A percentile compares a stretch with the other conserved stretches of the same genome.
Evolutionary conservation across 2,797 vertebrate genomes (phyloP).

Genomic region (Emys orbicularis): DNA sequence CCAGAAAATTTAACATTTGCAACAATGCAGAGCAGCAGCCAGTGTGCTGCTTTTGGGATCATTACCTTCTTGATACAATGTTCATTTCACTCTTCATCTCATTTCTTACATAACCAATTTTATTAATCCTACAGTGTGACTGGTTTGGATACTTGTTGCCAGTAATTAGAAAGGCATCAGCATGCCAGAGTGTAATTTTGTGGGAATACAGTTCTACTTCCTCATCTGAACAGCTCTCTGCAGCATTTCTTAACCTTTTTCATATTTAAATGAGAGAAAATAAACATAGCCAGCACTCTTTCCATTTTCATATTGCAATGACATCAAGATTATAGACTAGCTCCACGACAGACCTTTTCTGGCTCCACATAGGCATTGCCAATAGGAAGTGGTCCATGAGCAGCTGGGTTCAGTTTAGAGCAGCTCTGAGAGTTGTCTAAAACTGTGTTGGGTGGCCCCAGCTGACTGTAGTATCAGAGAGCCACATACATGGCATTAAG

Average conservation of each 20-base stretch:
- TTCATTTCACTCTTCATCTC: conserved; percentile 47
- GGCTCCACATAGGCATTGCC: not conserved
- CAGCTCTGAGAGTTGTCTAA: not conserved
- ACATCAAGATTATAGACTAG: not conserved
- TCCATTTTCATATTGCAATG: not conserved
- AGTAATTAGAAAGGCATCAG: conserved; percentile 59
- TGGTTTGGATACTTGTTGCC: conserved; percentile 47
- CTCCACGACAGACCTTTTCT: not conserved
- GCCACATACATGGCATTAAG: not conserved
- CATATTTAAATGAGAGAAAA: conserved; percentile 6
- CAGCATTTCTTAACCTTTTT: not conserved
- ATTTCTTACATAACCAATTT: conserved; percentile 49
- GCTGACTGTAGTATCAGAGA: not conserved
- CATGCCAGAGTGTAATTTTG: conserved; percentile 15
- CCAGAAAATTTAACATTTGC: not conserved
- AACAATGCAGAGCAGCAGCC: not conserved
- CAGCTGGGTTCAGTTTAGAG: not conserved
- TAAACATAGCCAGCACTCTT: not conserved
- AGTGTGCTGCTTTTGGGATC: conserved; percentile 11
- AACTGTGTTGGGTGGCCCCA: not conserved
- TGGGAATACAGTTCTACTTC: not conserved
- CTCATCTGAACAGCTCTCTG: not conserved
- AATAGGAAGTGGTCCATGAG: not conserved
- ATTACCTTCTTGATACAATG: conserved; percentile 49
- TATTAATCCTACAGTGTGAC: conserved; percentile 45